Evolutionary conservation across 1,140 invertebrate species (phyloP).

Genomic region (Brachionus calyciflorus): DNA sequence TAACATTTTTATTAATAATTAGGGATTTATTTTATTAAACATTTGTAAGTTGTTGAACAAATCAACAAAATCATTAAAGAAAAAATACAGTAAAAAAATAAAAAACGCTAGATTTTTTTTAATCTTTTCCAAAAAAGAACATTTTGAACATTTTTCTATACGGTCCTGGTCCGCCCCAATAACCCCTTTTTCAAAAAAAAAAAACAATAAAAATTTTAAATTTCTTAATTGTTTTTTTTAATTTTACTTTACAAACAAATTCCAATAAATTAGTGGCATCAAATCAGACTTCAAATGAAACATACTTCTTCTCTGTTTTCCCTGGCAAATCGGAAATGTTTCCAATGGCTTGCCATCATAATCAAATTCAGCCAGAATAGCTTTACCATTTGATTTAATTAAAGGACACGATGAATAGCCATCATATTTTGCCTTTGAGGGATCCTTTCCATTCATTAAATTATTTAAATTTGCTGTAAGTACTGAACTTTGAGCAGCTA

Average conservation of each 20-base stretch:
- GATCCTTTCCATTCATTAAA: neutral
- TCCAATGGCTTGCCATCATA: slow-evolving; percentile 80
- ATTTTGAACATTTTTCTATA: slow-evolving; percentile 8
- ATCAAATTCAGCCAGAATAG: slow-evolving; percentile 92
- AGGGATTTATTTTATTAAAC: too few relatives aligned
- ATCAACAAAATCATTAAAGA: too few relatives aligned
- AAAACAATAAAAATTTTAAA: neutral
- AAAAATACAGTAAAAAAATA: neutral
- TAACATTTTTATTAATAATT: too few relatives aligned
- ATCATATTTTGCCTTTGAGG: slow-evolving; percentile 67
- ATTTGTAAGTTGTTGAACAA: too few relatives aligned
- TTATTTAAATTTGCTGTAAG: slow-evolving; percentile 45
- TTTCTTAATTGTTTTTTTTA: neutral
- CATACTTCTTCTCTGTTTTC: slow-evolving; percentile 73
- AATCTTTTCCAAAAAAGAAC: slow-evolving; percentile 1
- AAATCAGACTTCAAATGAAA: slow-evolving; percentile 82
- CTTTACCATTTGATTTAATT: slow-evolving; percentile 74
- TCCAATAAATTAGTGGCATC: slow-evolving; percentile 89
- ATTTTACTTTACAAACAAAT: slow-evolving; percentile 52
- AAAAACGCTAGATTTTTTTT: neutral
- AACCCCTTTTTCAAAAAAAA: slow-evolving; percentile 21
- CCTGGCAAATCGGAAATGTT: slow-evolving; percentile 87
- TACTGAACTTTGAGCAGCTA: slow-evolving; percentile 66
- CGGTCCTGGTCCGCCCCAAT: slow-evolving; percentile 38
- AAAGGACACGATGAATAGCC: slow-evolving; percentile 96